Evolutionary conservation across 2,797 vertebrate genomes (phyloP).

Genomic region (Sorex maritimensis): DNA sequence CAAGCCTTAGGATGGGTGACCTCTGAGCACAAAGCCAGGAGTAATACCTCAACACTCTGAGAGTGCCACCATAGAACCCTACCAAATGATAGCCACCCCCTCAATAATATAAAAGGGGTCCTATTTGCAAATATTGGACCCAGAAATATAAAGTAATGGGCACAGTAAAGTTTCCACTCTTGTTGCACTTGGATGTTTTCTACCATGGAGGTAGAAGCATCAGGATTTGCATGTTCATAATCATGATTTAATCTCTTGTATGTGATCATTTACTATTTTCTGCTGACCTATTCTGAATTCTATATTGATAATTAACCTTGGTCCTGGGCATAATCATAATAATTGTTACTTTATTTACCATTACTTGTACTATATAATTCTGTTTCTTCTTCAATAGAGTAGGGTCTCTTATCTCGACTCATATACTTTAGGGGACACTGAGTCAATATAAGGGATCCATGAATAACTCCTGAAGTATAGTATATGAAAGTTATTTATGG

Average conservation of each 20-base stretch:
- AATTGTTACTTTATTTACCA: neutral
- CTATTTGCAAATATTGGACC: too few relatives aligned
- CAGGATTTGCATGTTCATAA: neutral
- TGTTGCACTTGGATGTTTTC: neutral
- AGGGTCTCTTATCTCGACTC: neutral
- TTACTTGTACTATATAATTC: conserved; percentile 13
- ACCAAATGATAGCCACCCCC: too few relatives aligned
- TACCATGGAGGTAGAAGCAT: neutral
- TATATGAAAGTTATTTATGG: too few relatives aligned
- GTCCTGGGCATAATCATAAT: neutral
- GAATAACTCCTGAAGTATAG: neutral
- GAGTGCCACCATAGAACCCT: too few relatives aligned
- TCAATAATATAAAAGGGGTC: too few relatives aligned
- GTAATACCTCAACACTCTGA: too few relatives aligned
- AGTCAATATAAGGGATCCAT: neutral
- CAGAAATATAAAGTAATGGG: too few relatives aligned
- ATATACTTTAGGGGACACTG: neutral
- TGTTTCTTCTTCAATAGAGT: neutral
- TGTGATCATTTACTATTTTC: neutral
- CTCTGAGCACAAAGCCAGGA: too few relatives aligned
- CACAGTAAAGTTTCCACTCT: too few relatives aligned
- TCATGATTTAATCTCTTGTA: neutral
- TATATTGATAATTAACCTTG: neutral
- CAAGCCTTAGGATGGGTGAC: too few relatives aligned
- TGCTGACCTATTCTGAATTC: neutral